phyloP scores from a whole-genome alignment of 2,797 vertebrate species.

The Kryptolebias ocellatus region DNA sequence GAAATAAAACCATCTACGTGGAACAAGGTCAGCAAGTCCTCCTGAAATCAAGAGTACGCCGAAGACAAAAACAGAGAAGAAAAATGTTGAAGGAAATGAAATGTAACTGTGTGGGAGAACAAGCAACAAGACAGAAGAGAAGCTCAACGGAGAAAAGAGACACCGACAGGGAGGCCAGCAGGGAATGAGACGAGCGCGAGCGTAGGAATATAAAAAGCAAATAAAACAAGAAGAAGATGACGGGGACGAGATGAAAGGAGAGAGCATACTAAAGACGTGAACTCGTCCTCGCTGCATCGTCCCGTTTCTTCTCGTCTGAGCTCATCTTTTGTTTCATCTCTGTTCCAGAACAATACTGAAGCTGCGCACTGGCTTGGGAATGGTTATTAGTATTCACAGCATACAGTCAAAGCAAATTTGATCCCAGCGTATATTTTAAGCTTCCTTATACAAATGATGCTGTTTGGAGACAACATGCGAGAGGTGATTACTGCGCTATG shows the following conservation, averaged over 20 bases:
- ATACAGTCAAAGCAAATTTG: constrained; percentile 24
- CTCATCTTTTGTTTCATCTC: constrained; percentile 44
- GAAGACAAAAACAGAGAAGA: not conserved
- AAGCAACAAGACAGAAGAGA: constrained; percentile 5
- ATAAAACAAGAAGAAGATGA: constrained; percentile 37
- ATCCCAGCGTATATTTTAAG: constrained; percentile 31
- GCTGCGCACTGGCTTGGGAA: not conserved
- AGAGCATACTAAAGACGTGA: constrained; percentile 45
- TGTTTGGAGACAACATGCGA: constrained; percentile 40
- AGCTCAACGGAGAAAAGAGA: constrained; percentile 13
- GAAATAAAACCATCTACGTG: constrained; percentile 7
- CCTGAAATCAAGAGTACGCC: not conserved
- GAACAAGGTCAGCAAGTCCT: not conserved
- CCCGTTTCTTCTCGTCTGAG: constrained; percentile 10
- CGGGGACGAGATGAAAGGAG: constrained; percentile 34
- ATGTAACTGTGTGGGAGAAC: constrained; percentile 2
- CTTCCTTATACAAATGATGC: constrained; percentile 23
- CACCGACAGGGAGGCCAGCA: constrained; percentile 24
- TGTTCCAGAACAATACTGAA: constrained; percentile 15
- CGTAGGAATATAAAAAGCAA: constrained; percentile 43
- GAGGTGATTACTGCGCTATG: constrained; percentile 24
- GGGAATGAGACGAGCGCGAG: constrained; percentile 27
- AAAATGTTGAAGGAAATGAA: not conserved
- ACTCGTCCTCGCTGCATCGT: constrained; percentile 30
- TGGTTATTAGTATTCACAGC: constrained; percentile 48